phyloP scores from a whole-genome alignment of 2,113 vertebrate species.

The Drymodes brunneopygia region DNA sequence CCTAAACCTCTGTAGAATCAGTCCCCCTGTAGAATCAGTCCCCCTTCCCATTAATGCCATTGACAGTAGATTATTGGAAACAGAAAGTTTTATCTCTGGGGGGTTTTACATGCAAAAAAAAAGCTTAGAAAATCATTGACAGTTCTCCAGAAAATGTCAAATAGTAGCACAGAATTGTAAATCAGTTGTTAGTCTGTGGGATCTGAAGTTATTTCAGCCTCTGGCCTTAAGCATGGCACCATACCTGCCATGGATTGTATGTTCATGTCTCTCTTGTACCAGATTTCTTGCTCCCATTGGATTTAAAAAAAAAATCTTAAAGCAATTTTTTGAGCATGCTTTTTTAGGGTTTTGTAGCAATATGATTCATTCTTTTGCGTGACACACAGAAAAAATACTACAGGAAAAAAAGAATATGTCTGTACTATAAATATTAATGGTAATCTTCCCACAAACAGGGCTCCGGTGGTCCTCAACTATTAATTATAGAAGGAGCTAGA shows the following conservation, averaged over 20 bases:
- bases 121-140: background rate
- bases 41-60: background rate
- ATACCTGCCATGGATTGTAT: background rate
- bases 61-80: background rate
- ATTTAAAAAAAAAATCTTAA: background rate
- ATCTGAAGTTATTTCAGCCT: background rate
- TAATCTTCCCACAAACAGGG: background rate
- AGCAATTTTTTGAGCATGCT: background rate
- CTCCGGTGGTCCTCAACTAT: background rate
- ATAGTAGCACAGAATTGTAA: background rate
- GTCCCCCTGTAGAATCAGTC: background rate
- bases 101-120: background rate
- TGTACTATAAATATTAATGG: background rate
- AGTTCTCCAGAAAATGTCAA: background rate
- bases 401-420: background rate
- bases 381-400: background rate
- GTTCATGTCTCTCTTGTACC: background rate
- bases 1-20: background rate
- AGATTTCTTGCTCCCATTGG: background rate
- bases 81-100: background rate
- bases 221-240: background rate
- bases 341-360: background rate
- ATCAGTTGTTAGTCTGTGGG: background rate
- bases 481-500: background rate
- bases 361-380: fast-evolving